These are phyloP conservation scores for Characodon lateralis DNA, from an alignment of 2,797 vertebrate genomes.

Conservation along the genomic window DNA sequence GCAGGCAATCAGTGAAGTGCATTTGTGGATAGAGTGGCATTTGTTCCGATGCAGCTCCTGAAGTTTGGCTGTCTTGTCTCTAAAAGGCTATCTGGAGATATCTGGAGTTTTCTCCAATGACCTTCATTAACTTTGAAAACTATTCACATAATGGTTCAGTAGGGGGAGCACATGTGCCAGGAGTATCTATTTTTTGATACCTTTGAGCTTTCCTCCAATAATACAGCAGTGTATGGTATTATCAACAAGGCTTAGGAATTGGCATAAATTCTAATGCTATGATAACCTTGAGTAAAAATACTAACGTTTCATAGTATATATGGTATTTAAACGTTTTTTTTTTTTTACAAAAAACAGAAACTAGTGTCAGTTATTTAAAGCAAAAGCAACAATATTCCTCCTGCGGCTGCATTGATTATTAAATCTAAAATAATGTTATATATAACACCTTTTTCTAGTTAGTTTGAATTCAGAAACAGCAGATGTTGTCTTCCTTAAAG, in stretches of 20 bases:
- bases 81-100: too few species aligned
- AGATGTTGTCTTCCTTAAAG: not conserved
- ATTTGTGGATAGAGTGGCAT: not conserved
- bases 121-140: not conserved
- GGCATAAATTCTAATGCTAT: not conserved
- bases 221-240: not conserved
- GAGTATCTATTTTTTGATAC: not conserved
- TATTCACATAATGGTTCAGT: not conserved
- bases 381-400: constrained; percentile 1
- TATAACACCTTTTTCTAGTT: not conserved
- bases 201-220: not conserved
- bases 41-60: not conserved
- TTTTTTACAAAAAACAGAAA: not conserved
- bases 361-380: not conserved
- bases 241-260: not conserved
- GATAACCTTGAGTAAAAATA: not conserved
- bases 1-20: too few species aligned
- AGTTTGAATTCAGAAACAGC: too few species aligned
- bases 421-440: too few species aligned
- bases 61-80: too few species aligned
- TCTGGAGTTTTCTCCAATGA: too few species aligned
- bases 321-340: not conserved
- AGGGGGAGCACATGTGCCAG: not conserved
- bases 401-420: too few species aligned
- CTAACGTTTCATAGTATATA: not conserved